Percentiles rank a stretch among this genome's conserved stretches.
phyloP scores from a whole-genome alignment of 2,888 invertebrate genomes.

The Odontothrips loti region DNA sequence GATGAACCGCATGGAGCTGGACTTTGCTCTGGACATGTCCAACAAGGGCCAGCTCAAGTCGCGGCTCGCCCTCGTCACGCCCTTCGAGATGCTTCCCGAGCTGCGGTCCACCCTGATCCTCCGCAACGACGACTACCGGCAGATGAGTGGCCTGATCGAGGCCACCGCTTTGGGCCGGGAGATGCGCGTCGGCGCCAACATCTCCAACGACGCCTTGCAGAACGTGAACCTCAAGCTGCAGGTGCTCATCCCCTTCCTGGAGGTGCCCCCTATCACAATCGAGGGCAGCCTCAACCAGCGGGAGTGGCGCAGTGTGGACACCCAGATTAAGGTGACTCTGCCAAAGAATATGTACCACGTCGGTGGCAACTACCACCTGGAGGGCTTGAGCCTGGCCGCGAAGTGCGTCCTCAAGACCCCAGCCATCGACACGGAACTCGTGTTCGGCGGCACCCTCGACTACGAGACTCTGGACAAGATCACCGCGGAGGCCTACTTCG shows the following conservation, averaged over 20 bases:
- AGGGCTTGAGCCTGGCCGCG: constrained; percentile 28
- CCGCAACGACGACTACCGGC: background rate
- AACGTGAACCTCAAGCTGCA: background rate
- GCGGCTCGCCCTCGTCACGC: background rate
- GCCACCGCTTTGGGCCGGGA: background rate
- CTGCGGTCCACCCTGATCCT: background rate
- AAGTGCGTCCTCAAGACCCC: constrained; percentile 32
- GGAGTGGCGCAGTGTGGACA: constrained; percentile 30
- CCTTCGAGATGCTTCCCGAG: background rate
- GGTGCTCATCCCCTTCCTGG: background rate
- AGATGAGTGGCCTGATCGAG: background rate
- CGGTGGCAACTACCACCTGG: constrained; percentile 30
- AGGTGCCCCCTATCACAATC: background rate
- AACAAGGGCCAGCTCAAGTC: constrained; percentile 15
- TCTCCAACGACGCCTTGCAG: background rate
- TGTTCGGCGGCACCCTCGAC: constrained; percentile 29
- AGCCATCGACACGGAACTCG: constrained; percentile 29
- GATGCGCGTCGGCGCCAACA: background rate
- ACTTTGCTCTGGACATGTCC: background rate
- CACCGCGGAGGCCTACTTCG: constrained; percentile 15
- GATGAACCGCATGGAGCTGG: constrained; percentile 4
- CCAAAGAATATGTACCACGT: constrained; percentile 32
- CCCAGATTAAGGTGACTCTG: constrained; percentile 28
- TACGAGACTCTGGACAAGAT: constrained; percentile 20
- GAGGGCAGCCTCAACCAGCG: constrained; percentile 1